phyloP scores from a whole-genome alignment of 2,797 vertebrate genomes.

The Danio kyathit region DNA sequence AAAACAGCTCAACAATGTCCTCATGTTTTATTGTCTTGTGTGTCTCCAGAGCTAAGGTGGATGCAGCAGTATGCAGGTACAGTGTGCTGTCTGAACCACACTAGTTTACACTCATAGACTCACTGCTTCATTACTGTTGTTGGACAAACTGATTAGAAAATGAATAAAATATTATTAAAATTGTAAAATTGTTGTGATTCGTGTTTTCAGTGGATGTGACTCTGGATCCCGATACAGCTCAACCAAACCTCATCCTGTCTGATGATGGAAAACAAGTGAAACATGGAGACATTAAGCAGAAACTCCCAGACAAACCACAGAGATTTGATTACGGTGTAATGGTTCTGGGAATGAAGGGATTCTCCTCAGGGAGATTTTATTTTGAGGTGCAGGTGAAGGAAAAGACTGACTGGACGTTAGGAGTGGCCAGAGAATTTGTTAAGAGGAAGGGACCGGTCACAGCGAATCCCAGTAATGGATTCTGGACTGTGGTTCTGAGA shows the following conservation, averaged over 20 bases:
- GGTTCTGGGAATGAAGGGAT: conserved; percentile 35
- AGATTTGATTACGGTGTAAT: conserved; percentile 18
- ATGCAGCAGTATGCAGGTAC: not conserved
- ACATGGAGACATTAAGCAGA: not conserved
- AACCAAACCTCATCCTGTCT: accelerated
- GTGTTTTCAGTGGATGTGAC: too few species aligned
- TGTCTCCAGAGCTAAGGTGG: not conserved
- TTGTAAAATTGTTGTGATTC: too few species aligned
- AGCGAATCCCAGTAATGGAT: conserved; percentile 2
- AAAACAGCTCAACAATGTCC: too few species aligned
- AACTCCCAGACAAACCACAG: not conserved
- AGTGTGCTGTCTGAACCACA: too few species aligned
- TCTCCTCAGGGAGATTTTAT: conserved; percentile 46
- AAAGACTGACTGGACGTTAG: too few species aligned
- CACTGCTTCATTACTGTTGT: too few species aligned
- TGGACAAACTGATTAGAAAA: too few species aligned
- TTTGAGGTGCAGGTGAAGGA: too few species aligned
- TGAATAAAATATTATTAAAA: too few species aligned
- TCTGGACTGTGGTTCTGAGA: conserved; percentile 52
- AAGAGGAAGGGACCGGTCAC: conserved; percentile 5
- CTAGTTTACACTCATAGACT: too few species aligned
- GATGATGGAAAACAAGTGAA: not conserved
- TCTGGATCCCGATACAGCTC: not conserved
- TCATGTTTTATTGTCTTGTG: not conserved
- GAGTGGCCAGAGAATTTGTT: too few species aligned